phyloP scores from a whole-genome alignment of 2,113 vertebrate species.

The Nothoprocta perdicaria region DNA sequence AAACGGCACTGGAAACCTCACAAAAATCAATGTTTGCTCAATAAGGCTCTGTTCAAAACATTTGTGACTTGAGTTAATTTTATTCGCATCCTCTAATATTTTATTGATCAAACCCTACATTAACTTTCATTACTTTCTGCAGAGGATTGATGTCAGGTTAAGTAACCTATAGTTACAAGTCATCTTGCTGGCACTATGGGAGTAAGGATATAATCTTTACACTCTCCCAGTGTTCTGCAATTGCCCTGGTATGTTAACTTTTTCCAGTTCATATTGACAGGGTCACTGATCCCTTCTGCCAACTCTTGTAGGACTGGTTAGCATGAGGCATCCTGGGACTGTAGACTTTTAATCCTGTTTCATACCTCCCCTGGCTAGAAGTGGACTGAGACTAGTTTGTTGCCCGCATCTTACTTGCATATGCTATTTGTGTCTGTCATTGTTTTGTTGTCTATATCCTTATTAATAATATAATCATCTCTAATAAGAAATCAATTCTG shows the following conservation, averaged over 20 bases:
- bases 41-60: conserved; percentile 52
- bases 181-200: not conserved
- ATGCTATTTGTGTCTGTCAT: not conserved
- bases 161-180: conserved; percentile 41
- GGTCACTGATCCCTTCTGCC: not conserved
- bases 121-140: conserved; percentile 41
- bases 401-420: not conserved
- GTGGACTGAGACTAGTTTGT: not conserved
- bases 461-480: not conserved
- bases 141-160: conserved; percentile 59
- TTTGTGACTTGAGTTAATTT: conserved; percentile 68
- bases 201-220: not conserved
- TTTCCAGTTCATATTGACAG: not conserved
- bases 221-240: not conserved
- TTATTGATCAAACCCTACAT: conserved; percentile 65
- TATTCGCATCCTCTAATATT: conserved; percentile 68
- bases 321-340: not conserved
- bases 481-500: not conserved
- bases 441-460: not conserved
- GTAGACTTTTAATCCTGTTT: not conserved
- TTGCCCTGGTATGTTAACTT: conserved; percentile 1
- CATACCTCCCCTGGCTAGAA: not conserved
- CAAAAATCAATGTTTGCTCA: conserved; percentile 61
- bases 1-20: conserved; percentile 22
- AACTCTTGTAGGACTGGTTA: not conserved